phyloP scores from a whole-genome alignment of 1,140 invertebrate genomes.

The roundworm (Caenorhabditis elegans) region DNA sequence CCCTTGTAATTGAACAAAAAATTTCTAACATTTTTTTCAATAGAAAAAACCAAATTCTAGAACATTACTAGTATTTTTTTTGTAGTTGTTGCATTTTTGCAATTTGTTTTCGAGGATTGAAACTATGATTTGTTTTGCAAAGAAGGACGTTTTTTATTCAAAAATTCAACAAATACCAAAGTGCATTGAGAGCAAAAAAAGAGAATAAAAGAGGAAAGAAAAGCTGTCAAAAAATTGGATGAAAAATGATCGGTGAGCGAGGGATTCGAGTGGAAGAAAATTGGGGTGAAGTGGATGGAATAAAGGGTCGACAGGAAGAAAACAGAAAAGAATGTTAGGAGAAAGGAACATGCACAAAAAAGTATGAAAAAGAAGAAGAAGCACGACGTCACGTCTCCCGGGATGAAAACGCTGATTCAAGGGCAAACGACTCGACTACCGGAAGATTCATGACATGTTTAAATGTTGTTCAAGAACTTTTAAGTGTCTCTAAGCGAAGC shows the following conservation, averaged over 20 bases:
- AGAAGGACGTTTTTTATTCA: too few relatives aligned
- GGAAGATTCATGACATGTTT: conserved; percentile 3
- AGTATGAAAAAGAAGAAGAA: background rate
- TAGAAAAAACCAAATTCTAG: too few relatives aligned
- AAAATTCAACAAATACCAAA: too few relatives aligned
- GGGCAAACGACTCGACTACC: background rate
- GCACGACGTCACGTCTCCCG: background rate
- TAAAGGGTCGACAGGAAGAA: background rate
- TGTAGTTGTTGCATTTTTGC: too few relatives aligned
- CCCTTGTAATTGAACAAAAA: too few relatives aligned
- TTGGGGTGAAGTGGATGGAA: background rate
- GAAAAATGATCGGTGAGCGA: conserved; percentile 17
- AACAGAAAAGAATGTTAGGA: background rate
- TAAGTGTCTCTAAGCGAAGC: too few relatives aligned
- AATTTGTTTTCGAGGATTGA: too few relatives aligned
- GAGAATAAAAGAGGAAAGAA: background rate
- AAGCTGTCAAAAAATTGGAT: background rate
- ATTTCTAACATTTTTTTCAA: too few relatives aligned
- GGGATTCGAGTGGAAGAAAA: conserved; percentile 23
- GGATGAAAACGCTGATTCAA: background rate
- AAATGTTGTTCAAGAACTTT: background rate
- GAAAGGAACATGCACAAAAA: background rate
- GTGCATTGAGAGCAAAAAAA: background rate
- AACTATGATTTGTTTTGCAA: too few relatives aligned
- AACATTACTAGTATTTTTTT: too few relatives aligned